Conservation (phyloP, 2,797 vertebrate genomes). For the Varecia variegata region DNA sequence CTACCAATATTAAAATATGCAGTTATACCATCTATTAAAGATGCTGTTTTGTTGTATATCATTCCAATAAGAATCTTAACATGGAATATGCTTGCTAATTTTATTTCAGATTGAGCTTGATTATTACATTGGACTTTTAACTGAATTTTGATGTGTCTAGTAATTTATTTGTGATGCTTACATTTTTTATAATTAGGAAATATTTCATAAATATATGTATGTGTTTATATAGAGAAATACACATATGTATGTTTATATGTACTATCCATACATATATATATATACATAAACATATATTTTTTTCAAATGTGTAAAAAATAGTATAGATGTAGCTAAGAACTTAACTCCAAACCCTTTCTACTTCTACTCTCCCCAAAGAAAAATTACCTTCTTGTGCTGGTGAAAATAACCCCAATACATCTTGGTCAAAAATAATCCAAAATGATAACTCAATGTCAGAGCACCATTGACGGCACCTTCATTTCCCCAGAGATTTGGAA, state of each 20-base stretch:
- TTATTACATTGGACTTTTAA: background rate
- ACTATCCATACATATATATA: background rate
- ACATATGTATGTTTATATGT: background rate
- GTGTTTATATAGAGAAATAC: background rate
- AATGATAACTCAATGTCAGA: background rate
- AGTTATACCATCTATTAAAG: background rate
- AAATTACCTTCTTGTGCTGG: background rate
- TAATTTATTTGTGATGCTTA: background rate
- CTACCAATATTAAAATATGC: background rate
- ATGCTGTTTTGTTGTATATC: background rate
- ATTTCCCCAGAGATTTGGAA: background rate
- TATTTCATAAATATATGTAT: background rate
- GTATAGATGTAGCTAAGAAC: background rate
- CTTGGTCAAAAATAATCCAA: background rate
- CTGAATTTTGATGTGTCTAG: background rate
- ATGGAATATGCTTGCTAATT: background rate
- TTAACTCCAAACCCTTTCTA: background rate
- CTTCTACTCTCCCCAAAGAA: background rate
- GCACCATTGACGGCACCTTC: background rate
- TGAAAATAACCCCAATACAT: background rate
- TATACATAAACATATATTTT: background rate
- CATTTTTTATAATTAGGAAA: background rate
- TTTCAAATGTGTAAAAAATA: background rate
- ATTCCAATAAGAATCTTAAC: background rate
- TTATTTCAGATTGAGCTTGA: conserved; percentile 30